A percentile compares a stretch with the other conserved stretches of the same genome.
Conservation (phyloP, 2,888 invertebrate genomes). For the Morinoia aosen region DNA sequence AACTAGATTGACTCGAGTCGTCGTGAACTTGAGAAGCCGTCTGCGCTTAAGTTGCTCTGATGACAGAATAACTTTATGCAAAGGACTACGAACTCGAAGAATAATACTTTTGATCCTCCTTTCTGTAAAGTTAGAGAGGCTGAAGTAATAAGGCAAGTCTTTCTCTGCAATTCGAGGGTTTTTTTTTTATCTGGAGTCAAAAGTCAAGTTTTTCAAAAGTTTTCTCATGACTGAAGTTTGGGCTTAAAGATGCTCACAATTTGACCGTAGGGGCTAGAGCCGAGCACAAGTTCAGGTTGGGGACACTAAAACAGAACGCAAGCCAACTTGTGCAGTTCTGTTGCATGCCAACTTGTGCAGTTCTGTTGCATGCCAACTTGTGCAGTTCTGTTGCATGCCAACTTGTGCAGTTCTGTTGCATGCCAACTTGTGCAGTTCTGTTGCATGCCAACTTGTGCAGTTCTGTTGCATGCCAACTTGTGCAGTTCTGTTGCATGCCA, state of each 20-base stretch:
- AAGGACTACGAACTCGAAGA: background rate
- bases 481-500: background rate
- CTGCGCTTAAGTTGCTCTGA: background rate
- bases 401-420: background rate
- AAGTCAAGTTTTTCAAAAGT: slow-evolving; percentile 18
- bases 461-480: background rate
- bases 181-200: slow-evolving; percentile 25
- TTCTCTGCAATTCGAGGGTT: background rate
- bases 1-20: no score
- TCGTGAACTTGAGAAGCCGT: background rate
- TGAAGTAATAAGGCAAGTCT: slow-evolving; percentile 26
- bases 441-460: background rate
- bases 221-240: slow-evolving; percentile 39
- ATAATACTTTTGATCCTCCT: slow-evolving; percentile 37
- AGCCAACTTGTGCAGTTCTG: background rate
- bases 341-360: background rate
- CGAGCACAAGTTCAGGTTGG: background rate
- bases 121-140: slow-evolving; percentile 13
- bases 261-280: background rate
- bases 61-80: slow-evolving; percentile 28
- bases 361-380: background rate
- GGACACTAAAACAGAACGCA: background rate
- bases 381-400: background rate
- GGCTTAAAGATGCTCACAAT: slow-evolving; percentile 31
- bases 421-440: background rate